A percentile compares a stretch with the other conserved stretches of the same genome.
Conservation (phyloP, 2,113 vertebrate species). For the Erythrolamprus reginae region DNA sequence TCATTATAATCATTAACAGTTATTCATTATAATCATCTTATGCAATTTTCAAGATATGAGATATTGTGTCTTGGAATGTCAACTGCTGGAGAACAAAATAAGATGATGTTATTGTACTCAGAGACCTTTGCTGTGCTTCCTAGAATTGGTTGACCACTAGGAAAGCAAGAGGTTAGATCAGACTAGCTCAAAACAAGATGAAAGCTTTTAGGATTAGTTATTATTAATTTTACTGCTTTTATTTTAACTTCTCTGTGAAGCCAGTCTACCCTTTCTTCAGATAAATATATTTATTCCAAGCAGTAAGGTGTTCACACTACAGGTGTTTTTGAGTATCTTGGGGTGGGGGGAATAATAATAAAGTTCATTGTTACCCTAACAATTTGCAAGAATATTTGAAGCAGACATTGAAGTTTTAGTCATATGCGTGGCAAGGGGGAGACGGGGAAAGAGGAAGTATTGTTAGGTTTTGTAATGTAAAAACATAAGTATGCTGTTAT, state of each 20-base stretch:
- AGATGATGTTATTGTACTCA: neutral
- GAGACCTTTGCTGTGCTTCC: neutral
- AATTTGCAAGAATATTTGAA: slow-evolving; percentile 72
- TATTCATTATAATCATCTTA: neutral
- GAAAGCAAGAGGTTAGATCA: neutral
- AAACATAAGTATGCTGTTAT: slow-evolving; percentile 84
- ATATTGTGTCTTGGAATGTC: neutral
- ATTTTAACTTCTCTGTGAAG: neutral
- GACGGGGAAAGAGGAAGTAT: slow-evolving; percentile 72
- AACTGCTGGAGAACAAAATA: neutral
- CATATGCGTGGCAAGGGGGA: slow-evolving; percentile 73
- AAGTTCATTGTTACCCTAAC: slow-evolving; percentile 69
- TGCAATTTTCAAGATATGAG: neutral
- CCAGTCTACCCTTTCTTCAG: rapidly evolving
- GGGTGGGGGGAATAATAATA: slow-evolving; percentile 51
- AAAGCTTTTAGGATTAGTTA: neutral
- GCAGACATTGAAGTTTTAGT: slow-evolving; percentile 76
- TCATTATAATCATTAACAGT: too few species aligned
- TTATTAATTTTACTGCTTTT: neutral
- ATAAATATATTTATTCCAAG: slow-evolving; percentile 10
- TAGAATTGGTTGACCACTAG: neutral
- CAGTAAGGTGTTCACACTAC: slow-evolving; percentile 31
- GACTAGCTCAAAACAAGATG: neutral
- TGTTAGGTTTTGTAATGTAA: slow-evolving; percentile 84
- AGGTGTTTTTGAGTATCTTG: slow-evolving; percentile 38